These are phyloP conservation scores for Apotomis turbidana DNA, from an alignment of 2,888 invertebrate genomes.

Conservation along the genomic window DNA sequence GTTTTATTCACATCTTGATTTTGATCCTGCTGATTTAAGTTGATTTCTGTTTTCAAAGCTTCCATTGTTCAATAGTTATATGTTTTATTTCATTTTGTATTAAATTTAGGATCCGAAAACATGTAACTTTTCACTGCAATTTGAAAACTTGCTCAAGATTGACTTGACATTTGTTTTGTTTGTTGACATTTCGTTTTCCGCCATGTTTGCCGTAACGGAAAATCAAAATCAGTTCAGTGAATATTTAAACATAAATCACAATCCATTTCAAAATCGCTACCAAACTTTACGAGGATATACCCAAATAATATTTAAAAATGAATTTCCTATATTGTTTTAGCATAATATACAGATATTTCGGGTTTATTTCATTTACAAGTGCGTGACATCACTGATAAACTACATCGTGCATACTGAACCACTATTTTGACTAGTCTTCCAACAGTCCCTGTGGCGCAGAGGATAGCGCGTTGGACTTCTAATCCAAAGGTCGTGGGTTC, in stretches of 20 bases:
- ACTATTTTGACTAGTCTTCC: constrained; percentile 58
- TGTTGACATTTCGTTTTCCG: constrained; percentile 67
- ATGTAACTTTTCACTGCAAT: constrained; percentile 60
- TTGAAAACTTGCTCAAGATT: constrained; percentile 72
- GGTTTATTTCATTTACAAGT: constrained; percentile 10
- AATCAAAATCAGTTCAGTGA: constrained; percentile 1
- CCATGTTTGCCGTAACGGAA: constrained; percentile 24
- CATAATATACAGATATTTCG: neutral
- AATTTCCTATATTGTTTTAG: too few relatives aligned
- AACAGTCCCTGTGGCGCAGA: constrained; percentile 92
- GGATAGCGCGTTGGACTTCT: constrained; percentile 96
- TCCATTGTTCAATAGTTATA: constrained; percentile 58
- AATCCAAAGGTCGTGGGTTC: constrained; percentile 95
- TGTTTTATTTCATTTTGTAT: constrained; percentile 48
- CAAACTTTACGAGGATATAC: neutral
- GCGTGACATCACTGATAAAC: constrained; percentile 16
- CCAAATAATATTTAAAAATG: neutral
- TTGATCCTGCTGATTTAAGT: constrained; percentile 39
- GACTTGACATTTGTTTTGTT: constrained; percentile 55
- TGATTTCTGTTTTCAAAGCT: constrained; percentile 43
- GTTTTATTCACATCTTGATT: constrained; percentile 49
- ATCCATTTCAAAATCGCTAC: neutral
- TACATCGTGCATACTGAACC: constrained; percentile 4
- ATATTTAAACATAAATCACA: neutral
- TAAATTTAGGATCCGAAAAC: constrained; percentile 39